A percentile compares a stretch with the other conserved stretches of the same genome.
These are phyloP conservation scores for Stenurella melanura DNA, from an alignment of 2,888 invertebrate genomes.

Conservation along the genomic window DNA sequence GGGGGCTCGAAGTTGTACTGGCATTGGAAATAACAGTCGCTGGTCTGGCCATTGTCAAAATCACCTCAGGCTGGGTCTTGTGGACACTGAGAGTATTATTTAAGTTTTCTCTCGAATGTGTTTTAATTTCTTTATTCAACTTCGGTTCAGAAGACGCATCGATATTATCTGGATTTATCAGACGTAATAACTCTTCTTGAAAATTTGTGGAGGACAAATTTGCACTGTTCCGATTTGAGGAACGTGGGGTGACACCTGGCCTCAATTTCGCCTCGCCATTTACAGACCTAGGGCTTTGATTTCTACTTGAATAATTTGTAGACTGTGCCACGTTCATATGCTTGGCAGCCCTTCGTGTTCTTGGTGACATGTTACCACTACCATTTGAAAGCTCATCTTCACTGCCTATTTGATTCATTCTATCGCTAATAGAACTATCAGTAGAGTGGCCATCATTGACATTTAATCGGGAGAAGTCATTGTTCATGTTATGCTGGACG, in stretches of 20 bases:
- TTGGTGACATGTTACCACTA: conserved; percentile 76
- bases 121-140: conserved; percentile 61
- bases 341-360: conserved; percentile 73
- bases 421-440: conserved; percentile 75
- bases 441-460: conserved; percentile 74
- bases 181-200: conserved; percentile 87
- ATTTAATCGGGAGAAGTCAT: conserved; percentile 67
- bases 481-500: conserved; percentile 60
- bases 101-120: conserved; percentile 69
- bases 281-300: conserved; percentile 78
- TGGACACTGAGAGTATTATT: conserved; percentile 68
- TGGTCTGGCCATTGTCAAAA: conserved; percentile 80
- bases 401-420: conserved; percentile 70
- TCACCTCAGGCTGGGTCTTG: conserved; percentile 76
- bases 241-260: conserved; percentile 73
- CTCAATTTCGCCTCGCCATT: conserved; percentile 78
- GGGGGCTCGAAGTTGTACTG: conserved; percentile 77
- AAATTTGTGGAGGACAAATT: conserved; percentile 79
- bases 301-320: conserved; percentile 73
- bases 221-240: conserved; percentile 78
- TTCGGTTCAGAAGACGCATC: conserved; percentile 67
- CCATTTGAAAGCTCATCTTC: conserved; percentile 78
- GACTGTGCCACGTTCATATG: conserved; percentile 65
- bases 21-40: conserved; percentile 80
- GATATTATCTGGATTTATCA: conserved; percentile 87